phyloP scores from a whole-genome alignment of 2,113 vertebrate genomes.

The Tretioscincus oriximinensis region DNA sequence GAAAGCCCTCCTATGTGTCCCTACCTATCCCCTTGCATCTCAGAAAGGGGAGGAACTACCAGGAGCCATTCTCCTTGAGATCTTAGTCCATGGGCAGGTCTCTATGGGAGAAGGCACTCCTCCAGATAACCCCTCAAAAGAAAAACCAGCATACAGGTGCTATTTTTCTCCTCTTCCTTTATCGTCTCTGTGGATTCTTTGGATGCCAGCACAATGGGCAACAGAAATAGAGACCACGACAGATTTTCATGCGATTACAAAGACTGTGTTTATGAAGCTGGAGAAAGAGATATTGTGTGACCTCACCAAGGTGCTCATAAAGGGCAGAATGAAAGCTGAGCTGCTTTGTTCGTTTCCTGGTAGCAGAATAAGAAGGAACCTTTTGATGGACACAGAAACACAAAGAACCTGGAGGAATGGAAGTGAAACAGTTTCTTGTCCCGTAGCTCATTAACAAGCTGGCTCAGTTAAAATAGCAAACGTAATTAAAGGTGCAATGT shows the following conservation, averaged over 20 bases:
- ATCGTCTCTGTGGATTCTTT: background rate
- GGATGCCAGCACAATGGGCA: background rate
- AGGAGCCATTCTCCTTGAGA: too few relatives aligned
- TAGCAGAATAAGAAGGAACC: background rate
- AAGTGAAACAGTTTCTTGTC: fast-evolving
- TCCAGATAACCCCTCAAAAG: background rate
- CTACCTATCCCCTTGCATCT: too few relatives aligned
- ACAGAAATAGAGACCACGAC: background rate
- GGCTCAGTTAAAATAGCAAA: background rate
- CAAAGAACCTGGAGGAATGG: background rate
- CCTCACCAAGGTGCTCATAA: constrained; percentile 11
- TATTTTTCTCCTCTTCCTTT: background rate
- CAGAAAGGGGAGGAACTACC: too few relatives aligned
- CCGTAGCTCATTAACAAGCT: background rate
- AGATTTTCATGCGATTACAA: constrained; percentile 6
- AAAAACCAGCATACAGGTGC: background rate
- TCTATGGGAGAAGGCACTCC: too few relatives aligned
- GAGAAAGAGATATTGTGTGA: background rate
- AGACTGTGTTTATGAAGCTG: constrained; percentile 4
- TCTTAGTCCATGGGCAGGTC: too few relatives aligned
- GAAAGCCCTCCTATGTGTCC: too few relatives aligned
- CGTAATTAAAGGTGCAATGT: background rate
- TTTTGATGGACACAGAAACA: background rate
- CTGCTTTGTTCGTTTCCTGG: background rate
- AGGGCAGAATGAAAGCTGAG: background rate